phyloP scores from a whole-genome alignment of 2,888 invertebrate species.

The Phyllotreta striolata region DNA sequence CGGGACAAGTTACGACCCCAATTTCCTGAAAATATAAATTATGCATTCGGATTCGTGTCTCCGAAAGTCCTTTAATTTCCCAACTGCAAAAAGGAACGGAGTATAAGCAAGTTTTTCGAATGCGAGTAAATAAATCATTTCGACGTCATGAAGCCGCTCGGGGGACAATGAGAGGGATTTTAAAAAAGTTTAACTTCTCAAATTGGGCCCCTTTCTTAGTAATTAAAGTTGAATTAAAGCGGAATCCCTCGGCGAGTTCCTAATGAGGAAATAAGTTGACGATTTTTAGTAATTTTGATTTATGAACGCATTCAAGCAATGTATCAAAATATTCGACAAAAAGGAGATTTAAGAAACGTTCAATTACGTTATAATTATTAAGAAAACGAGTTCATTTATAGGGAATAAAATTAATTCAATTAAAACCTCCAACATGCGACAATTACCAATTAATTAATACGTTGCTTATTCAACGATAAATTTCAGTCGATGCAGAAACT shows the following conservation, averaged over 20 bases:
- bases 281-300: constrained; percentile 20
- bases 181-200: constrained; percentile 19
- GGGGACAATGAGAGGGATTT: constrained; percentile 23
- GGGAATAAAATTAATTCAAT: too few relatives aligned
- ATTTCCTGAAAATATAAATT: constrained; percentile 33
- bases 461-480: too few relatives aligned
- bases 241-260: constrained; percentile 4
- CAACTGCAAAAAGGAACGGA: constrained; percentile 15
- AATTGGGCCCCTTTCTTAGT: constrained; percentile 19
- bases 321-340: constrained; percentile 4
- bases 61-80: constrained; percentile 26
- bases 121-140: constrained; percentile 30
- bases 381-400: too few relatives aligned
- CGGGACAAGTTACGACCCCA: constrained; percentile 28
- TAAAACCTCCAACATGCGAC: too few relatives aligned
- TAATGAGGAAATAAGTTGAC: constrained; percentile 24
- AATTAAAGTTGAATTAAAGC: constrained; percentile 22
- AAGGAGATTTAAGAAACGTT: too few relatives aligned
- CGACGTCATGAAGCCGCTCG: constrained; percentile 11
- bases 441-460: too few relatives aligned
- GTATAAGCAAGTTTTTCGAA: constrained; percentile 20
- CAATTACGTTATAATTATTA: too few relatives aligned
- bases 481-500: too few relatives aligned
- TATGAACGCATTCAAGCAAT: constrained; percentile 4
- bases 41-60: constrained; percentile 24